Conservation (phyloP, 2,797 vertebrate species). For the Pseudochaenichthys georgianus region DNA sequence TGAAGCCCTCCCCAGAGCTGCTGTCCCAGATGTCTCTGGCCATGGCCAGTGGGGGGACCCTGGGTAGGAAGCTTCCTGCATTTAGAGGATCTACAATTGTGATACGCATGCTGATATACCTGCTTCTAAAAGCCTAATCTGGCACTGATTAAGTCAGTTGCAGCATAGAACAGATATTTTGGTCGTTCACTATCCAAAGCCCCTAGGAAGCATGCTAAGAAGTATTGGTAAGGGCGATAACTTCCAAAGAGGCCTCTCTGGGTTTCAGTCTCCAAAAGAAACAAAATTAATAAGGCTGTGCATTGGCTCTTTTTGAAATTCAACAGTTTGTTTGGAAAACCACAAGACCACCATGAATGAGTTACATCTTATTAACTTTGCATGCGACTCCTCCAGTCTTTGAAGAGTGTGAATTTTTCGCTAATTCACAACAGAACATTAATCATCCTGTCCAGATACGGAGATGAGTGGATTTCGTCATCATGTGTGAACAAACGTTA, state of each 20-base stretch:
- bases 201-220: neutral
- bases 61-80: constrained; percentile 56
- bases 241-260: neutral
- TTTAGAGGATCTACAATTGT: neutral
- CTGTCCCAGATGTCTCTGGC: constrained; percentile 85
- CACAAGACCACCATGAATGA: constrained; percentile 45
- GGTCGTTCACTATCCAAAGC: neutral
- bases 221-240: constrained; percentile 1
- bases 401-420: constrained; percentile 43
- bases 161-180: neutral
- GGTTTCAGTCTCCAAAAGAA: constrained; percentile 34
- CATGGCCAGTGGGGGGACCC: constrained; percentile 82
- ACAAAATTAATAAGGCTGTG: constrained; percentile 19
- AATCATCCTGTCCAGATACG: constrained; percentile 51
- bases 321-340: constrained; percentile 52
- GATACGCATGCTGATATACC: neutral
- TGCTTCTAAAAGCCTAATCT: neutral
- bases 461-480: constrained; percentile 45
- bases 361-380: constrained; percentile 44
- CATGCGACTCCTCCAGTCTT: constrained; percentile 37
- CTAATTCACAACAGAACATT: constrained; percentile 63
- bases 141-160: neutral
- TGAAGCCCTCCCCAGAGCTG: constrained; percentile 84
- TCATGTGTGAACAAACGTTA: constrained; percentile 51
- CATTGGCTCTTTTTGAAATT: constrained; percentile 30